Conservation (phyloP, 1,140 invertebrate species). For the Drosophila arizonae region DNA sequence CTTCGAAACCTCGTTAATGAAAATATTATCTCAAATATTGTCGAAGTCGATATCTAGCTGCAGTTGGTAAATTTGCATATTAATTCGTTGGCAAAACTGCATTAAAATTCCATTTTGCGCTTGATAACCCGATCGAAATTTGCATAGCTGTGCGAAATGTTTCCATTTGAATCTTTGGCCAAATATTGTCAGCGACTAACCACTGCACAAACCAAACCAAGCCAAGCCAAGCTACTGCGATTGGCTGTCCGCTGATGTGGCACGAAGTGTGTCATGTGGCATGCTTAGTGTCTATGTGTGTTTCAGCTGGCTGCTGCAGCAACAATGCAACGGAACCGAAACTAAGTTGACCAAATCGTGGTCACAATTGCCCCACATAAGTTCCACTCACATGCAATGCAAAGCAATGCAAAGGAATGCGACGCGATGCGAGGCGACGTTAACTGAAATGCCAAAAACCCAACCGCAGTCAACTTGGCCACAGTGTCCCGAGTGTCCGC, state of each 20-base stretch:
- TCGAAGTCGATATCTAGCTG: too few species aligned
- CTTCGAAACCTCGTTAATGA: too few species aligned
- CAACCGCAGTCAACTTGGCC: constrained; percentile 69
- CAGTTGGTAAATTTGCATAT: background rate
- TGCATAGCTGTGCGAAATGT: constrained; percentile 12
- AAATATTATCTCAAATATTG: too few species aligned
- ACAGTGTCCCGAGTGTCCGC: constrained; percentile 41
- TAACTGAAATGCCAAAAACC: constrained; percentile 62
- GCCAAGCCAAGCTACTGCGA: constrained; percentile 5
- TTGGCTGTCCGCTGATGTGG: constrained; percentile 16
- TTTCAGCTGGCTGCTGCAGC: background rate
- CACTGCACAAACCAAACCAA: background rate
- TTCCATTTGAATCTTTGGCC: constrained; percentile 5
- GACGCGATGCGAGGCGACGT: constrained; percentile 57
- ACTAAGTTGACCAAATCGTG: constrained; percentile 70
- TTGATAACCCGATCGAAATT: constrained; percentile 12
- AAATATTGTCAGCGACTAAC: constrained; percentile 9
- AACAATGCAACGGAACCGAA: constrained; percentile 52
- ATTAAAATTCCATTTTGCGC: constrained; percentile 1
- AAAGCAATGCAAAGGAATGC: constrained; percentile 44
- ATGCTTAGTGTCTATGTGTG: background rate
- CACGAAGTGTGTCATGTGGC: constrained; percentile 17
- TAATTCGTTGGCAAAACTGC: background rate
- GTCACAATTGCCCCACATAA: constrained; percentile 51
- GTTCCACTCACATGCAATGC: constrained; percentile 32